Percentiles rank a stretch among this genome's conserved stretches.
Evolutionary conservation across 2,113 vertebrate genomes (phyloP).

Genomic region (Corythornis cristatus): DNA sequence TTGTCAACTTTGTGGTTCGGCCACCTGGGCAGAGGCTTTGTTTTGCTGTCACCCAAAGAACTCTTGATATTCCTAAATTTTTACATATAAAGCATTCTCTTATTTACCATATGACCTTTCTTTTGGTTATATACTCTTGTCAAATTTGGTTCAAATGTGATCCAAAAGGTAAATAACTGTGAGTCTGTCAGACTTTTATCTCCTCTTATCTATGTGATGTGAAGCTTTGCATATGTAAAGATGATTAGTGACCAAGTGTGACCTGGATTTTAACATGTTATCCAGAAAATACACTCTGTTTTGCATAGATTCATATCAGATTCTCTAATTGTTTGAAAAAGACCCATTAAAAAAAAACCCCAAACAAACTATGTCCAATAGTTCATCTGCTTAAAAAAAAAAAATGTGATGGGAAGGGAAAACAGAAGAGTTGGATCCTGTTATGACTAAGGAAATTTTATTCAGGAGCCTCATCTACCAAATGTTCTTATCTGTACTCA

Average conservation of each 20-base stretch:
- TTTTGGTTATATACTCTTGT: not conserved
- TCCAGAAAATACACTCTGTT: not conserved
- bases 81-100: not conserved
- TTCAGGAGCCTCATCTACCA: not conserved
- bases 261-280: not conserved
- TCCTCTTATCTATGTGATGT: not conserved
- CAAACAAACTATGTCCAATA: not conserved
- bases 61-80: not conserved
- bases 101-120: not conserved
- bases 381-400: slow-evolving; percentile 2
- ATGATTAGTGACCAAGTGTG: not conserved
- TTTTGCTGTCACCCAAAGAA: not conserved
- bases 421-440: not conserved
- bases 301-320: not conserved
- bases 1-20: not conserved
- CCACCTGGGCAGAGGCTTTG: not conserved
- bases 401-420: not conserved
- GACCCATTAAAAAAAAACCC: not conserved
- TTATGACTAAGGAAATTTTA: slow-evolving; percentile 2
- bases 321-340: not conserved
- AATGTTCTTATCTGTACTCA: slow-evolving; percentile 12
- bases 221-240: not conserved
- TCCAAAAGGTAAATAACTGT: not conserved
- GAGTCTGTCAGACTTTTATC: not conserved
- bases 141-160: not conserved